Evolutionary conservation across 2,888 invertebrate species (phyloP).

Genomic region (Rhabditoides inermis): DNA sequence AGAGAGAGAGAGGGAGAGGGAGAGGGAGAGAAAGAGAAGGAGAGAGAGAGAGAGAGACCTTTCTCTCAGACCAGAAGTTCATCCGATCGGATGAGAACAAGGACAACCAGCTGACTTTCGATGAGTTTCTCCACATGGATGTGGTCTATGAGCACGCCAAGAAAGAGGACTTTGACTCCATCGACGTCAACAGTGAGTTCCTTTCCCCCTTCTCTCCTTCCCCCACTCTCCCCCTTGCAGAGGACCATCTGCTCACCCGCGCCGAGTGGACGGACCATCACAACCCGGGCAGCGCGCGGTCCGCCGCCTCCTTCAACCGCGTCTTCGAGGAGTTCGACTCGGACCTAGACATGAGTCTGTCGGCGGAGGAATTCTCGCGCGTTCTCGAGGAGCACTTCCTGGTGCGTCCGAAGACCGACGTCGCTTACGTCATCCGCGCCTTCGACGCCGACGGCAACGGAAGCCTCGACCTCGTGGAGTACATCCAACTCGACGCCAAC

Average conservation of each 20-base stretch:
- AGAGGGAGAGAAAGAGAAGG: too few relatives aligned
- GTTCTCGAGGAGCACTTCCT: slow-evolving; percentile 40
- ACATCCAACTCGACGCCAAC: slow-evolving; percentile 37
- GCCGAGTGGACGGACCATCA: slow-evolving; percentile 38
- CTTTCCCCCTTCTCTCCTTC: too few relatives aligned
- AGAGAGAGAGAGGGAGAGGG: too few relatives aligned
- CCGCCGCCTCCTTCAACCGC: slow-evolving; percentile 43
- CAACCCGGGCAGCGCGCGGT: slow-evolving; percentile 30
- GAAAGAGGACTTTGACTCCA: slow-evolving; percentile 39
- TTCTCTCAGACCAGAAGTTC: slow-evolving; percentile 36
- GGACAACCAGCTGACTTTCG: slow-evolving; percentile 34
- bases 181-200: slow-evolving; percentile 36
- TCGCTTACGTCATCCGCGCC: slow-evolving; percentile 33
- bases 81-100: slow-evolving; percentile 35
- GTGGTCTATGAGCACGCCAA: slow-evolving; percentile 41
- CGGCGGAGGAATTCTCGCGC: slow-evolving; percentile 28
- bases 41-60: too few relatives aligned
- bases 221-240: slow-evolving; percentile 22
- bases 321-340: slow-evolving; percentile 44
- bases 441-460: slow-evolving; percentile 41
- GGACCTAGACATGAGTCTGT: slow-evolving; percentile 37
- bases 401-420: slow-evolving; percentile 37
- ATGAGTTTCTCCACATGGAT: slow-evolving; percentile 46
- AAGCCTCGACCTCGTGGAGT: slow-evolving; percentile 39
- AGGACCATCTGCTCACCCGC: slow-evolving; percentile 33